A percentile compares a stretch with the other conserved stretches of the same genome.
These are phyloP conservation scores for Aporophyla nigra DNA, from an alignment of 2,888 invertebrate genomes.

Conservation along the genomic window DNA sequence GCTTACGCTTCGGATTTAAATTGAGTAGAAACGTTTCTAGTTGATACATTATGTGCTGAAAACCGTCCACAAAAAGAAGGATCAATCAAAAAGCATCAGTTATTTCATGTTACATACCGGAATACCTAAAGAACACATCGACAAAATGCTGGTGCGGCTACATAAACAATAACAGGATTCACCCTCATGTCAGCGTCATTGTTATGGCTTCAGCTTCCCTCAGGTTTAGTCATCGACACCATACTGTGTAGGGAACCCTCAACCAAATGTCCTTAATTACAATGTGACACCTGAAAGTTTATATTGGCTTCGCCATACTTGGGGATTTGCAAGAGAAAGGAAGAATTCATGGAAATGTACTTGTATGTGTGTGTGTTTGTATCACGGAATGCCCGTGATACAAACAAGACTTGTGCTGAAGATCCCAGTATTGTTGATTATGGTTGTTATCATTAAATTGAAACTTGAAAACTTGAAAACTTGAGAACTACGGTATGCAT, in stretches of 20 bases:
- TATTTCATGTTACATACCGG: slow-evolving; percentile 38
- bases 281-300: slow-evolving; percentile 65
- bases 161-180: slow-evolving; percentile 84
- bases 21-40: background rate
- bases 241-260: slow-evolving; percentile 71
- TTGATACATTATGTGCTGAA: background rate
- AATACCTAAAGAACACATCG: slow-evolving; percentile 54
- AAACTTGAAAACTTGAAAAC: too few species aligned
- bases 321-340: slow-evolving; percentile 34
- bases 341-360: background rate
- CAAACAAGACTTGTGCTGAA: background rate
- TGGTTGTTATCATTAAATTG: background rate
- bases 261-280: slow-evolving; percentile 78
- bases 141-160: slow-evolving; percentile 62
- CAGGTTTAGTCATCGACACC: slow-evolving; percentile 87
- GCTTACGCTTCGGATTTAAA: background rate
- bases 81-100: background rate
- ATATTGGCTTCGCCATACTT: slow-evolving; percentile 48
- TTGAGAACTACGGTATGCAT: too few species aligned
- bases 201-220: slow-evolving; percentile 88
- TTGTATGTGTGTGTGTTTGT: too few species aligned
- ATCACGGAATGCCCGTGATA: too few species aligned
- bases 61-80: background rate
- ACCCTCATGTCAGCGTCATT: slow-evolving; percentile 79
- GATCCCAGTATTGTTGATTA: background rate